Evolutionary conservation across 1,140 invertebrate genomes (phyloP).

Genomic region (Linepithema humile): DNA sequence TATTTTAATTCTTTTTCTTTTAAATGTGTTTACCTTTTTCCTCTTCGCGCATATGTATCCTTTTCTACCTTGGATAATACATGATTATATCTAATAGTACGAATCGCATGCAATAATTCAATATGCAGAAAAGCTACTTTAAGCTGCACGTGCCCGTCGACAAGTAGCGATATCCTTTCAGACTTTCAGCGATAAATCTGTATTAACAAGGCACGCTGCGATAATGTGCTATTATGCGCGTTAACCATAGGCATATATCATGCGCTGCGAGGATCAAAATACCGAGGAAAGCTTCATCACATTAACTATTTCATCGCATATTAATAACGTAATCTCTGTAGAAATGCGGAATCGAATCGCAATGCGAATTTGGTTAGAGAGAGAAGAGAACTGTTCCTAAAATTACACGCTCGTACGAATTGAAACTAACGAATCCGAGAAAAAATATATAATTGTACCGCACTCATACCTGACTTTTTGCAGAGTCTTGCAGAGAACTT

Average conservation of each 20-base stretch:
- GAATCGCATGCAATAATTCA: conserved; percentile 5
- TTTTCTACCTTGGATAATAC: not conserved
- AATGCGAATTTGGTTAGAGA: not conserved
- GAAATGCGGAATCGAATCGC: not conserved
- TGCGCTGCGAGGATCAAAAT: not conserved
- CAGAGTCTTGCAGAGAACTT: not conserved
- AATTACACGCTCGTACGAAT: not conserved
- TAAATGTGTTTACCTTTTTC: not conserved
- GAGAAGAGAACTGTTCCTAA: not conserved
- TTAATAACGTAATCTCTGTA: conserved; percentile 1
- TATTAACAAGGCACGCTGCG: conserved; percentile 46
- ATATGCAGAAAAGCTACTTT: conserved; percentile 58
- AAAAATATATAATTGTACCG: conserved; percentile 3
- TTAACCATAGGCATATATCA: conserved; percentile 30
- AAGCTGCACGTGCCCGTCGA: conserved; percentile 37
- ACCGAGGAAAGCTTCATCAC: conserved; percentile 12
- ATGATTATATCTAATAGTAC: not conserved
- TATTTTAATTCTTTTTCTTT: not conserved
- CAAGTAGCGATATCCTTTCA: conserved; percentile 55
- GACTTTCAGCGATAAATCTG: conserved; percentile 59
- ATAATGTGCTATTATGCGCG: conserved; percentile 33
- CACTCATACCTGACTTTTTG: not conserved
- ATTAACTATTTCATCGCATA: conserved; percentile 16
- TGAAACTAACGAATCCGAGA: not conserved
- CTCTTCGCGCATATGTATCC: not conserved